A percentile compares a stretch with the other conserved stretches of the same genome.
phyloP scores from a whole-genome alignment of 2,797 vertebrate species.

The Denticeps clupeoides region DNA sequence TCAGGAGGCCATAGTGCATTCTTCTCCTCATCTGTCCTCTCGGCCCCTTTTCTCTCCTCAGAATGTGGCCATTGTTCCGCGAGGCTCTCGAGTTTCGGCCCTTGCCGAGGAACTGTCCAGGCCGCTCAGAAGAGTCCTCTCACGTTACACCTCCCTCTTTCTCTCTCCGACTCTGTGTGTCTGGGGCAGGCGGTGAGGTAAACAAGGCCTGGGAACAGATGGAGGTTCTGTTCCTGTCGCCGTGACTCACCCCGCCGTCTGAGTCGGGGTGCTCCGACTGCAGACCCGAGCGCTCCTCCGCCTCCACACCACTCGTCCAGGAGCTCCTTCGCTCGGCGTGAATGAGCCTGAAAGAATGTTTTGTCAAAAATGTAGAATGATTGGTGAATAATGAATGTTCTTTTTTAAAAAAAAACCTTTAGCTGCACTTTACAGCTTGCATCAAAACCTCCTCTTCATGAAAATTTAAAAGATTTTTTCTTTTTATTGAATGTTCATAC shows the following conservation, averaged over 20 bases:
- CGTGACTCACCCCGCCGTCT: conserved; percentile 6
- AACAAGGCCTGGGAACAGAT: conserved; percentile 24
- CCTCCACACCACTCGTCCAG: no score
- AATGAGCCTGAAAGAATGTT: no score
- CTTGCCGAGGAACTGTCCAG: neutral
- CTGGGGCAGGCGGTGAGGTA: conserved; percentile 17
- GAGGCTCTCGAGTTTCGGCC: conserved; percentile 29
- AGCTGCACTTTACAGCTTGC: no score
- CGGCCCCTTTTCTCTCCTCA: conserved; percentile 11
- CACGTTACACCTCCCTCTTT: neutral
- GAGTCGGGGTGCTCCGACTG: no score
- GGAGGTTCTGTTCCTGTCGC: conserved; percentile 16
- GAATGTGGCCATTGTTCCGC: conserved; percentile 37
- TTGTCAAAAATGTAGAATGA: no score
- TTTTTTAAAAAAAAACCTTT: no score
- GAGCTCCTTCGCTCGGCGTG: no score
- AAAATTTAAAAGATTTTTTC: no score
- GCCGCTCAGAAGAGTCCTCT: neutral
- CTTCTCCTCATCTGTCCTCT: conserved; percentile 8
- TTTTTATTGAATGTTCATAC: no score
- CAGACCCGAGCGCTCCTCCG: no score
- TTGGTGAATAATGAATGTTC: no score
- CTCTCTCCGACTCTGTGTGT: neutral
- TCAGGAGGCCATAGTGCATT: conserved; percentile 23
- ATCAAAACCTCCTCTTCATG: no score